A percentile compares a stretch with the other conserved stretches of the same genome.
Evolutionary conservation across 2,113 vertebrate species (phyloP).

Genomic region (Cichladusa arquata): DNA sequence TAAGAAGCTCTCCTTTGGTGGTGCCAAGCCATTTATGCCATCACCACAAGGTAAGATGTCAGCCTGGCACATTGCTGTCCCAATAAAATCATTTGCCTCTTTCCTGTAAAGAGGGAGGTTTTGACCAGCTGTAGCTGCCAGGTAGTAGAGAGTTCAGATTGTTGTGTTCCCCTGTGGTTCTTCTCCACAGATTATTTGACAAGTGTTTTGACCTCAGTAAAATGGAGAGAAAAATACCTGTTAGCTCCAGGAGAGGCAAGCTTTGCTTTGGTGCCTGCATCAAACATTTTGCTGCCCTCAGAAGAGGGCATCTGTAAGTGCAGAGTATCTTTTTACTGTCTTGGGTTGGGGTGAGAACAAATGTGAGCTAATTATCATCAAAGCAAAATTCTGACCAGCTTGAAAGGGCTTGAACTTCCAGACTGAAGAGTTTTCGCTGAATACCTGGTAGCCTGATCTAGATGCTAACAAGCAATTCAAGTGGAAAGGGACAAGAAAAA

Average conservation of each 20-base stretch:
- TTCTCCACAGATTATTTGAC: background rate
- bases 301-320: background rate
- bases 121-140: background rate
- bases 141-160: background rate
- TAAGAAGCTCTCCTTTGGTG: conserved; percentile 80
- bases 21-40: conserved; percentile 78
- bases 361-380: background rate
- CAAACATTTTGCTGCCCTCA: background rate
- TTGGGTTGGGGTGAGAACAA: background rate
- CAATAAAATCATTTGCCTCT: background rate
- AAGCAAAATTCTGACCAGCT: background rate
- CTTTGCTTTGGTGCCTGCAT: background rate
- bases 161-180: background rate
- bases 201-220: background rate
- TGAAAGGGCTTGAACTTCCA: background rate
- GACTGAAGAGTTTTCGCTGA: background rate
- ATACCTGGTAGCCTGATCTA: background rate
- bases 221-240: background rate
- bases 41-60: conserved; percentile 82
- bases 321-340: background rate
- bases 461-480: background rate
- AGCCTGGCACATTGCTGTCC: background rate
- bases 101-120: background rate
- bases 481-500: background rate
- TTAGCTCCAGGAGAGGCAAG: background rate